Evolutionary conservation across 2,113 vertebrate genomes (phyloP), one percentile per base, ranked within the genome.

Genomic region (Propithecus coquereli): DNA sequence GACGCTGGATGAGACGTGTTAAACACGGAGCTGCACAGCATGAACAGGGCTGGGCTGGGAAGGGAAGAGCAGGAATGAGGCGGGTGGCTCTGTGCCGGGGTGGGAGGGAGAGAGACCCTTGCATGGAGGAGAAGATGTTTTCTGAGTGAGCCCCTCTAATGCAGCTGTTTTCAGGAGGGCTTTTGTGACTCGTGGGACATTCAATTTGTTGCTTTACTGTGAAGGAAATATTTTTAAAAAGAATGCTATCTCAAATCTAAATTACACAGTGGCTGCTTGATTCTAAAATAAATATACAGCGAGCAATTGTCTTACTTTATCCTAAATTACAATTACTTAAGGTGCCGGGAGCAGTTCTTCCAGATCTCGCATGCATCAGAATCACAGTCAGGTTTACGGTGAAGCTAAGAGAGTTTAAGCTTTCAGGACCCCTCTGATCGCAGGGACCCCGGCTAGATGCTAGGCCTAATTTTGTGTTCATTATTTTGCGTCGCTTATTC

Each of bases 261-360:
- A 89, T 79, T 54, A 52, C 7, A 30, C 47, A 65, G 57, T 4
- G 27, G 86, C 50, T 82, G 70, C 93, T 87, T 32, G 76, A 94
- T 68, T 73, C 91, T 61, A 54, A 89, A 88, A 85, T 76, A 90
- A 94, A 91, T 59, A 74, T 2, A 43, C 45, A 66, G 85, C 85
- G 74, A 83, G 82, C 17, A 5, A n/a, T 71, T 95, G 80, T 83
- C 90, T 83, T 11, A 40, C 57, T 95, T 96, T 86, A 70, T 61
- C 91, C 84, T 66, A 45, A 65, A 83, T 68, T 27, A 79, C 20
- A 82, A 85, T 83, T 61, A 61, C 45, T 45, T 22, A 80, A 66
- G 86, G 77, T 47, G 22, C 6, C 30, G 77, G 71, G 37, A 77
- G 18, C 16, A 86, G 73, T 14, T 20, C 52, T 50, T 47, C 6